Evolutionary conservation across 1,140 invertebrate species (phyloP), one percentile per base, ranked within the genome.

Genomic region (Cylas formicarius): DNA sequence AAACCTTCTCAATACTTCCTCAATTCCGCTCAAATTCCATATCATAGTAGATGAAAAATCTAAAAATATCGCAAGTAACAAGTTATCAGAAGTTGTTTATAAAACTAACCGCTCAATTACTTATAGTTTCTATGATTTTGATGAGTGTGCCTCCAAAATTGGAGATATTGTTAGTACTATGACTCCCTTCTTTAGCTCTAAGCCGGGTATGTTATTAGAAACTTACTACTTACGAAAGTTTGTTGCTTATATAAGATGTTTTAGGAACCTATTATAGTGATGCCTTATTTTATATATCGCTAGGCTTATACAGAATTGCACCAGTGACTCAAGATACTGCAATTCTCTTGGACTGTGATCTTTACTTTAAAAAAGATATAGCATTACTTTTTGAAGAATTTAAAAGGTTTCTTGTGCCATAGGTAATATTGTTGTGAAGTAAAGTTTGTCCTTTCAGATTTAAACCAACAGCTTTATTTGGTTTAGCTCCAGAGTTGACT

Each of bases 191-290:
- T 89, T 90, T 61, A 88, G 80, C 53, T 81, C 79, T 24, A 78
- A 79, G 52, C 80, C 81, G 37, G 82, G 80, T 53, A 55, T 48
- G 18, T 31, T 31, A 26, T 14, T 18, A 24, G 8, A 4, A 36
- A 42, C n/a, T 41, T 3, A 40, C 17, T 7, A 21, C 21, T 9
- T 46, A 21, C 36, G 17, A 23, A 16, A 31, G n/a, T 27, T 29
- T 18, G 33, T 20, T 9, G 35, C 17, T 21, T 48, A 22, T 17
- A 11, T 26, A 29, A 22, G 27, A 20, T 44, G 18, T 62, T 64
- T 44, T 73, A 52, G 80, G 83, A 46, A 78, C 82, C 1, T 90
- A 90, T 57, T 90, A 89, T 57, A 86, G 82, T 37, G 82, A 89
- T 67, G 76, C 82, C 1, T 62, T 90, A 1, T 91, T 90, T 61